Conservation (phyloP, 35 echinoderm and acorn worm genomes). For the Acanthaster planci region DNA sequence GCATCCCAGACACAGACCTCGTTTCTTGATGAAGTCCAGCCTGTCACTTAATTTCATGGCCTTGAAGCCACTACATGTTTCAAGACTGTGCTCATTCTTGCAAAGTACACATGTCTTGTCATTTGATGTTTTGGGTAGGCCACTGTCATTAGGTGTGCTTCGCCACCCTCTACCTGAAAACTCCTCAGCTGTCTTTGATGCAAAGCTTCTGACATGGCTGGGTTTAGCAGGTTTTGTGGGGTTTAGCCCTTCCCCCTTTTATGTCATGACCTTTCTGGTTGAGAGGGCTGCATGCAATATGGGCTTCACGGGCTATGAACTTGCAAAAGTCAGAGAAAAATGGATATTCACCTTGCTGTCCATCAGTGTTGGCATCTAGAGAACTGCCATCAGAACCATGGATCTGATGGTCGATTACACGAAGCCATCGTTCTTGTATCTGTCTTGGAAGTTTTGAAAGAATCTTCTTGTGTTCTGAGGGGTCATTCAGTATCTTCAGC, state of each 20-base stretch:
- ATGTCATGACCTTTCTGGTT: neutral
- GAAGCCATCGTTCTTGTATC: constrained; percentile 8
- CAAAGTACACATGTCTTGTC: neutral
- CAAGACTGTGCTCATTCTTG: neutral
- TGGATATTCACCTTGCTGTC: neutral
- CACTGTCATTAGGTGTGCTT: neutral
- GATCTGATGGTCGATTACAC: neutral
- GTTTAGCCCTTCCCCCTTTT: neutral
- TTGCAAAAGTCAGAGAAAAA: neutral
- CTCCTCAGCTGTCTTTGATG: neutral
- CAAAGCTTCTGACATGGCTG: neutral
- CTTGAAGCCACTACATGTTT: neutral
- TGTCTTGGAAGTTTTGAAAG: neutral
- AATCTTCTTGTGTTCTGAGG: neutral
- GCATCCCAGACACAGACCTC: neutral
- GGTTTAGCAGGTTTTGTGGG: neutral
- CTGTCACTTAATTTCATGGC: neutral
- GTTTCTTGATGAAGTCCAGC: neutral
- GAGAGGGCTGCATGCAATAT: neutral
- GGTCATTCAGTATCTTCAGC: neutral
- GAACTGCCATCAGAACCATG: neutral
- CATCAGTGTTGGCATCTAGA: neutral
- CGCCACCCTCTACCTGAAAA: neutral
- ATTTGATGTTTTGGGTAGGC: neutral
- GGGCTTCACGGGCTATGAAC: neutral